phyloP scores from a whole-genome alignment of 2,113 vertebrate genomes.

The Megaceryle maxima region DNA sequence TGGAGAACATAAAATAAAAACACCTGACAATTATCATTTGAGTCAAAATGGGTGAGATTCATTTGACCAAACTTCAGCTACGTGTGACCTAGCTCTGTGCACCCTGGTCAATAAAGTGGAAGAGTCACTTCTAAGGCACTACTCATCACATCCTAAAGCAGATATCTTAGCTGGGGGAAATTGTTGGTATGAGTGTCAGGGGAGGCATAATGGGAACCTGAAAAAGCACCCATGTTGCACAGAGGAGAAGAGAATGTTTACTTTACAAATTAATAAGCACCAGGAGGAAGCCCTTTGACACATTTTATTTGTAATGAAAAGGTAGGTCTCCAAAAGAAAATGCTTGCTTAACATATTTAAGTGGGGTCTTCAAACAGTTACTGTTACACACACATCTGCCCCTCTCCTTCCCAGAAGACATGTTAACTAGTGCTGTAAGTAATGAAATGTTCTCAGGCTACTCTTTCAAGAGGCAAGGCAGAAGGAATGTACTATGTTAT shows the following conservation, averaged over 20 bases:
- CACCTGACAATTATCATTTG: not conserved
- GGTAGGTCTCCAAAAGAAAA: not conserved
- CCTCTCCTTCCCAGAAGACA: not conserved
- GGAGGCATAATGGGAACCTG: not conserved
- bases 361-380: not conserved
- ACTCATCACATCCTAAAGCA: not conserved
- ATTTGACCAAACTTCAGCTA: not conserved
- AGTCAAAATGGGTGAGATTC: not conserved
- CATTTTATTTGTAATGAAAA: not conserved
- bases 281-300: not conserved
- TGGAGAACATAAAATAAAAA: not conserved
- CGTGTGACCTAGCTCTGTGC: not conserved
- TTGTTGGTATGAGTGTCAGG: not conserved
- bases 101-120: not conserved
- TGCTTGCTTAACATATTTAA: not conserved
- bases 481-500: not conserved
- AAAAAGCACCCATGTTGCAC: not conserved
- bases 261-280: not conserved
- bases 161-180: not conserved
- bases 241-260: not conserved
- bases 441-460: not conserved
- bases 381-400: not conserved
- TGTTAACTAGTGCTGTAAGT: not conserved
- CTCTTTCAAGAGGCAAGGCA: not conserved
- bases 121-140: not conserved